A percentile compares a stretch with the other conserved stretches of the same genome.
These are phyloP conservation scores for Riparia riparia DNA, from an alignment of 2,113 vertebrate genomes.

Conservation along the genomic window DNA sequence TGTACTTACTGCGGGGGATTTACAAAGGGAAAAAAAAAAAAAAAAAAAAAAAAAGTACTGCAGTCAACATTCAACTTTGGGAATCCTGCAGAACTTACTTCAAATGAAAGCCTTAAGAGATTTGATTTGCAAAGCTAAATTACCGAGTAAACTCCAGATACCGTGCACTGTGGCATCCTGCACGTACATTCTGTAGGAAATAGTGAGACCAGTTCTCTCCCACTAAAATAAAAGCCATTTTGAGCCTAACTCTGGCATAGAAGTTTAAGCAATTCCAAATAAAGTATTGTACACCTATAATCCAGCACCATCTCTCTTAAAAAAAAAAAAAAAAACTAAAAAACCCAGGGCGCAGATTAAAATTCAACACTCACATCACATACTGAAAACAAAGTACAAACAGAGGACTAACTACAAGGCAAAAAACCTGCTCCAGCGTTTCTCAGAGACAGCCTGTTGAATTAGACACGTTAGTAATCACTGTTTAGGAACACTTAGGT, in stretches of 20 bases:
- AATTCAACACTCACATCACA: neutral
- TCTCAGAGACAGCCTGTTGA: neutral
- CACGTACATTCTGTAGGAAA: neutral
- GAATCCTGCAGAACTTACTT: neutral
- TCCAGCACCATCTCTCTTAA: neutral
- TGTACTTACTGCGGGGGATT: neutral
- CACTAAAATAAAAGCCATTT: neutral
- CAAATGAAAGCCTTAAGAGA: neutral
- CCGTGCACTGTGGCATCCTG: neutral
- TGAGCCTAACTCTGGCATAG: neutral
- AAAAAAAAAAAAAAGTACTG: neutral
- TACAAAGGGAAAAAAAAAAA: neutral
- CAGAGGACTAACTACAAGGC: neutral
- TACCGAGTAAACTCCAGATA: neutral
- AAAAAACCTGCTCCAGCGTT: neutral
- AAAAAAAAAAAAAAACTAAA: neutral
- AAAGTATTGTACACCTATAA: neutral
- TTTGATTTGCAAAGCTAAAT: neutral
- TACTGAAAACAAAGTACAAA: neutral
- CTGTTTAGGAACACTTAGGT: neutral
- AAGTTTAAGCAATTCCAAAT: neutral
- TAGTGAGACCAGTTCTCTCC: neutral
- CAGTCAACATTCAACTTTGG: neutral
- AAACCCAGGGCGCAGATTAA: accelerated
- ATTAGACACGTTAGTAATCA: neutral